Base-by-base conservation (phyloP, 1,140 invertebrate species). In the Penaeus vannamei region DNA sequence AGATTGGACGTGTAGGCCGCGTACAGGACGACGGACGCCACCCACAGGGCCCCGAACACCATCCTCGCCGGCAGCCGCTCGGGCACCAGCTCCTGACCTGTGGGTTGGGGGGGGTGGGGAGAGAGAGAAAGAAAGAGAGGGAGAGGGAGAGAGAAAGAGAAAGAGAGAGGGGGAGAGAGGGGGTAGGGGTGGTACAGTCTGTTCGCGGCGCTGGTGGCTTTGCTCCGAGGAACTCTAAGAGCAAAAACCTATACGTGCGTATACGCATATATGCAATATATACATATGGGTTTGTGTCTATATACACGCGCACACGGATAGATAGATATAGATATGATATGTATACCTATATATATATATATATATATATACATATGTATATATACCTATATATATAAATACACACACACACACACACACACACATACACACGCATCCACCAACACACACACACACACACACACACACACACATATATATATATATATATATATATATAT, bases 1-100 rank as follows among this genome's bases (percentile, higher is more conserved):
- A 91, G 83, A 62, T 91, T 90, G 61, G 91, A 91, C n/a, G 91
- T 91, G 84, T 91, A 91, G 23, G 91, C 87, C 17, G 91, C 91
- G 81, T 90, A 90, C 23, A 91, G 89, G 17, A 91, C 85, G 23
- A 91, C 86, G 32, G 86, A 60, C 29, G 82, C 60, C 32, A 91
- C 61, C 91, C 91, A 91, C 84, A 86, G 26, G 1, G 83, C n/a
- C 0, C 88, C 89, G 84, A 90, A 91, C 76, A 91, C 91, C 53
- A 84, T 29, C 22, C 91, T 62, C 10, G 69, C 77, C 3, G 87
- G 61, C 26, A 76, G 59, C 29, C 46, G 86, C 77, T 32, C 62
- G 7, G 91, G 91, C 76, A 86, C 84, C 42, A 42, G n/a, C 19
- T 87, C 85, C 76, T 91, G 91, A 2, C 91, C 91, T 91, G 86